Percentiles rank a stretch among this genome's conserved stretches.
Evolutionary conservation across 2,888 invertebrate genomes (phyloP).

Genomic region (Campoplex capitator): DNA sequence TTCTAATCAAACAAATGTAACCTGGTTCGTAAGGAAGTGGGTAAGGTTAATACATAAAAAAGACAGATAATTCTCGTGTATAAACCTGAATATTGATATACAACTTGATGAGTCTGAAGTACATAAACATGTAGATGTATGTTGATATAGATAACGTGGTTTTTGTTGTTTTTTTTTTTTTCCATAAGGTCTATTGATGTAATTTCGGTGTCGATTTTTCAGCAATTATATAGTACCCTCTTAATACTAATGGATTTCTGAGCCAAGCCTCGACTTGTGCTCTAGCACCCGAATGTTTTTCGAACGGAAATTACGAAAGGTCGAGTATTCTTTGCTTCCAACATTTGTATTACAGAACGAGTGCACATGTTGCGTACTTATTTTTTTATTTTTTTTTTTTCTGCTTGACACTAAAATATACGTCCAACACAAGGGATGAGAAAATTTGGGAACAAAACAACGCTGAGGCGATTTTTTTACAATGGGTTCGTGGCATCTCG

Average conservation of each 20-base stretch:
- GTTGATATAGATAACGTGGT: conserved; percentile 76
- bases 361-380: conserved; percentile 2
- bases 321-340: conserved; percentile 17
- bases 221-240: conserved; percentile 65
- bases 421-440: conserved; percentile 11
- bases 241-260: conserved; percentile 69
- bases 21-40: not conserved
- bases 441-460: conserved; percentile 24
- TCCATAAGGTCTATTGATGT: conserved; percentile 59
- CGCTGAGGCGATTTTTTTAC: conserved; percentile 32
- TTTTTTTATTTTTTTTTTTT: not conserved
- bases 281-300: conserved; percentile 70
- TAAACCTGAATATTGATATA: conserved; percentile 83
- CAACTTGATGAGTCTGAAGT: conserved; percentile 82
- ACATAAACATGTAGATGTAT: conserved; percentile 80
- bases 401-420: conserved; percentile 49
- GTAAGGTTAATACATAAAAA: conserved; percentile 10
- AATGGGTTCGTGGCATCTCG: conserved; percentile 29
- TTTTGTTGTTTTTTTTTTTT: conserved; percentile 9
- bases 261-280: conserved; percentile 67
- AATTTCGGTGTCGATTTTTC: conserved; percentile 33
- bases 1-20: too few relatives aligned
- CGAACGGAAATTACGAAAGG: conserved; percentile 42
- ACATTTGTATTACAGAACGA: conserved; percentile 8
- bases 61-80: conserved; percentile 72